These are phyloP conservation scores for Parus major DNA, from an alignment of 2,113 vertebrate species.

Conservation along the genomic window DNA sequence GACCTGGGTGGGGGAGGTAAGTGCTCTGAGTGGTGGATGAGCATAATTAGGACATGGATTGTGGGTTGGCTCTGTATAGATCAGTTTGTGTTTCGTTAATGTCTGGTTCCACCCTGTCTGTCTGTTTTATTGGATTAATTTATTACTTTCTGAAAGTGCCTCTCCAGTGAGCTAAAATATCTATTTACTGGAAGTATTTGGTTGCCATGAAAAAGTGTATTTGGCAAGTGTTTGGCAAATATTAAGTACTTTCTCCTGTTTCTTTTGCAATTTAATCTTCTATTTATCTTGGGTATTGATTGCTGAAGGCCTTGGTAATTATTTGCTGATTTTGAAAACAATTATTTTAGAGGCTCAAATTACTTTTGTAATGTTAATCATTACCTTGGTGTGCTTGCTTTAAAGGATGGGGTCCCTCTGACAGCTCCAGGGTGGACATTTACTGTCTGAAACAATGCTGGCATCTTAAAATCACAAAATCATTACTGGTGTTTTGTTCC, in stretches of 20 bases:
- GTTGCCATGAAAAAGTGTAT: conserved; percentile 46
- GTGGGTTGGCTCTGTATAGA: conserved; percentile 46
- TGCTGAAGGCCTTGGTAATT: conserved; percentile 27
- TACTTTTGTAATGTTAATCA: conserved; percentile 37
- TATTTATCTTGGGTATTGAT: conserved; percentile 58
- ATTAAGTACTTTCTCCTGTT: conserved; percentile 55
- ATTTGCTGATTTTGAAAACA: conserved; percentile 50
- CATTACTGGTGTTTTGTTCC: background rate
- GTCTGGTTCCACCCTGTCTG: conserved; percentile 68
- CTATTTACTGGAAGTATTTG: conserved; percentile 63
- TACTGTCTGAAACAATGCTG: background rate
- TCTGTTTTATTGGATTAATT: conserved; percentile 66
- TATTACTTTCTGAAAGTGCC: conserved; percentile 59
- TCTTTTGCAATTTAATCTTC: conserved; percentile 39
- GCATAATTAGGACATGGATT: conserved; percentile 9
- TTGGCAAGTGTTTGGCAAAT: conserved; percentile 39
- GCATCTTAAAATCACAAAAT: conserved; percentile 23
- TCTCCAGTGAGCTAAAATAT: conserved; percentile 53
- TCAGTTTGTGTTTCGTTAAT: conserved; percentile 49
- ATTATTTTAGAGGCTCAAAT: background rate
- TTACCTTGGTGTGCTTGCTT: background rate
- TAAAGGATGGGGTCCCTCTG: background rate
- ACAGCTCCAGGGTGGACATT: background rate
- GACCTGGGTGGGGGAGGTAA: conserved; percentile 20
- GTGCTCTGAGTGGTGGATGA: background rate